Evolutionary conservation across 2,888 invertebrate species (phyloP), one percentile per base, ranked within the genome.

Genomic region (Megastigmus dorsalis): DNA sequence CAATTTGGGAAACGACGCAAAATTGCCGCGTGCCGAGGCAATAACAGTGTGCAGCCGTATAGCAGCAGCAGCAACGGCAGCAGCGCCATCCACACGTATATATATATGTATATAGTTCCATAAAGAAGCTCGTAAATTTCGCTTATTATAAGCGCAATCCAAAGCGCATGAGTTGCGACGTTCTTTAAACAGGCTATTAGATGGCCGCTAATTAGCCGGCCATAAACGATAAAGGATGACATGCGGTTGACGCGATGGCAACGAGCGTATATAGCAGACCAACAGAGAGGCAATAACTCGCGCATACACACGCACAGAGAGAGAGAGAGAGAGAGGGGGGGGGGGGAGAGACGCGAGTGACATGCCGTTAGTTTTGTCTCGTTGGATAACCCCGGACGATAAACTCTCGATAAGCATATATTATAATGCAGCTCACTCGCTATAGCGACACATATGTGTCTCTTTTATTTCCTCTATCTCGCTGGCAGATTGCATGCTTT

Each of bases 301-400:
- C 57, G 52, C 65, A 18, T 20, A 75, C 79, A 70, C 74, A 78
- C 67, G 80, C n/a, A n/a, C n/a, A n/a, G n/a, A n/a, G n/a, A n/a
- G n/a, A n/a, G n/a, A n/a, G n/a, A n/a, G n/a, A n/a, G n/a, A n/a
- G n/a, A n/a, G n/a, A n/a, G n/a, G n/a, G n/a, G n/a, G n/a, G n/a
- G n/a, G n/a, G n/a, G n/a, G n/a, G n/a, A n/a, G n/a, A n/a, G n/a
- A n/a, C n/a, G 76, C 79, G 75, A 81, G 82, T 79, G 84, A 86
- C 85, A 85, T 77, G 85, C 82, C 81, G 84, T 86, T 85, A 85
- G 85, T 86, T 86, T 85, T 86, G 86, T 86, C 86, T 86, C 82
- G 81, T 80, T 72, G 83, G 87, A 88, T 87, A 87, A 87, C 87
- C 87, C 76, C 83, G 73, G 57, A 74, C 77, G 87, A 86, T 87